phyloP scores from a whole-genome alignment of 2,113 vertebrate species.

The Pyxicephalus adspersus region DNA sequence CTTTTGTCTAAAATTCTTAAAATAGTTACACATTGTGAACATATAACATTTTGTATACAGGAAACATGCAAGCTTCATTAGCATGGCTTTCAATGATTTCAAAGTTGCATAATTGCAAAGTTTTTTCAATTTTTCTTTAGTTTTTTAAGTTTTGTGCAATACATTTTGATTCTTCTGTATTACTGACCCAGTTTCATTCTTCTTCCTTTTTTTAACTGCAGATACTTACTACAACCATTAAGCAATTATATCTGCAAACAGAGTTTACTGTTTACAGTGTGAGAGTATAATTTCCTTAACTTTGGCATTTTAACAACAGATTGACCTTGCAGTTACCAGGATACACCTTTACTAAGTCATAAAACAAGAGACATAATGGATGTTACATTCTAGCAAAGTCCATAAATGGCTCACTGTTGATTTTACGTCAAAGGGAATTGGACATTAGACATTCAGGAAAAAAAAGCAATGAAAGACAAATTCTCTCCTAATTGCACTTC shows the following conservation, averaged over 20 bases:
- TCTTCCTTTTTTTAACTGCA: neutral
- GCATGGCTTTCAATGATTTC: too few relatives aligned
- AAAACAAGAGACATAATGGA: conserved; percentile 64
- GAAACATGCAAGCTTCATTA: too few relatives aligned
- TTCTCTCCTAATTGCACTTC: conserved; percentile 38
- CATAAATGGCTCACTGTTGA: conserved; percentile 58
- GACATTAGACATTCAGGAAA: conserved; percentile 25
- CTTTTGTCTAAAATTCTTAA: too few relatives aligned
- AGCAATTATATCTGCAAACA: conserved; percentile 71
- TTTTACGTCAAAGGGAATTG: conserved; percentile 44
- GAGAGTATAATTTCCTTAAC: conserved; percentile 79
- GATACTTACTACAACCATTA: conserved; percentile 28
- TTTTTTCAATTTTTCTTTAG: too few relatives aligned
- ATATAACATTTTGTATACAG: too few relatives aligned
- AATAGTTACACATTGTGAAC: too few relatives aligned
- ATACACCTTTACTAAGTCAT: conserved; percentile 77
- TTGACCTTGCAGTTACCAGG: conserved; percentile 85
- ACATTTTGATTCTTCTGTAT: neutral
- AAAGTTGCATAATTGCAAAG: too few relatives aligned
- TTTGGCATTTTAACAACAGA: conserved; percentile 76
- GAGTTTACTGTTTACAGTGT: conserved; percentile 73
- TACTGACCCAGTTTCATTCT: neutral
- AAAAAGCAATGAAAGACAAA: conserved; percentile 43
- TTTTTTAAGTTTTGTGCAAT: too few relatives aligned
- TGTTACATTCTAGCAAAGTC: conserved; percentile 52